A percentile compares a stretch with the other conserved stretches of the same genome.
Conservation (phyloP, 1,140 invertebrate genomes). For the Drosophila insularis region DNA sequence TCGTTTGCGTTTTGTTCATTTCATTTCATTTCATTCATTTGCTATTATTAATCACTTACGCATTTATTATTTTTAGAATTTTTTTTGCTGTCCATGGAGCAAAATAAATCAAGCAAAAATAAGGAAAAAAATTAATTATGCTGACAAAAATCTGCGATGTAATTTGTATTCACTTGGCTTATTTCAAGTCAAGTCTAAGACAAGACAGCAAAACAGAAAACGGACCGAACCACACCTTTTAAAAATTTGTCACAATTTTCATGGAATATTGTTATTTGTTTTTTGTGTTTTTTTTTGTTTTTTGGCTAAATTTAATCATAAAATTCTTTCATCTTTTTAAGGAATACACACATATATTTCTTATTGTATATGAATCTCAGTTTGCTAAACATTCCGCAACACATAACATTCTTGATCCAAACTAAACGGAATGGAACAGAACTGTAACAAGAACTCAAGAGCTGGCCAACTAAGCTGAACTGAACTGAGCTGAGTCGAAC, state of each 20-base stretch:
- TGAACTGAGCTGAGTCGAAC: neutral
- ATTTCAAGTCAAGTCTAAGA: slow-evolving; percentile 6
- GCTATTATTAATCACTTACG: slow-evolving; percentile 28
- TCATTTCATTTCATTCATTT: slow-evolving; percentile 9
- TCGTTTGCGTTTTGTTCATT: slow-evolving; percentile 30
- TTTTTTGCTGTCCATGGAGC: slow-evolving; percentile 1
- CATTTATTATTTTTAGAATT: neutral
- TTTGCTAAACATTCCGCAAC: slow-evolving; percentile 64
- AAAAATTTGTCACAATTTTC: slow-evolving; percentile 24
- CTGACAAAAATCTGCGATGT: slow-evolving; percentile 38
- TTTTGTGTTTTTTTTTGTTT: neutral
- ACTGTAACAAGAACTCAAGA: slow-evolving; percentile 9
- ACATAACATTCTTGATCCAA: slow-evolving; percentile 50
- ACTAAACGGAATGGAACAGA: slow-evolving; percentile 24
- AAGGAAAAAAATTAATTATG: slow-evolving; percentile 68
- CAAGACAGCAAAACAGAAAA: no score
- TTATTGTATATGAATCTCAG: slow-evolving; percentile 36
- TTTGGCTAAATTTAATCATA: slow-evolving; percentile 34
- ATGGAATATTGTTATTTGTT: slow-evolving; percentile 5
- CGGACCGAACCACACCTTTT: neutral
- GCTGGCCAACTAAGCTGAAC: neutral
- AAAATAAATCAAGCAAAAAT: slow-evolving; percentile 61
- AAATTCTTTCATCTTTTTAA: slow-evolving; percentile 13
- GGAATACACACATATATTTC: neutral
- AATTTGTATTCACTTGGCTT: slow-evolving; percentile 62